phyloP scores from a whole-genome alignment of 2,888 invertebrate species.

The Criorhina ranunculi region DNA sequence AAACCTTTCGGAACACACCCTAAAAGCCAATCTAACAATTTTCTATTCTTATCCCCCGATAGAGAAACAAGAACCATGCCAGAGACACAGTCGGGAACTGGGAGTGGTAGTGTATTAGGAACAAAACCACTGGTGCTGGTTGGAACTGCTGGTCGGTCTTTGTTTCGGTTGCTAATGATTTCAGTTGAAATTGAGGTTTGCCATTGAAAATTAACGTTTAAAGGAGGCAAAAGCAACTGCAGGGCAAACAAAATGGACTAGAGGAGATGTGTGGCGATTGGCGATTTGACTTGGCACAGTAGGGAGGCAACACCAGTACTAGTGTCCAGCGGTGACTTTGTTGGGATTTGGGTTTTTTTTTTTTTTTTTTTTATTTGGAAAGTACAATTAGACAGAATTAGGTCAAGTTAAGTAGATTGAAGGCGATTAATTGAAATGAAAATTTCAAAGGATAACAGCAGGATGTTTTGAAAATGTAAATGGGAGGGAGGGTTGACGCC shows the following conservation, averaged over 20 bases:
- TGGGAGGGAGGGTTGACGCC: too few relatives aligned
- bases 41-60: slow-evolving; percentile 35
- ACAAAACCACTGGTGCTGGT: slow-evolving; percentile 12
- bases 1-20: slow-evolving; percentile 30
- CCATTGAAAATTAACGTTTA: slow-evolving; percentile 47
- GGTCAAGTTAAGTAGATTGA: background rate
- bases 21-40: slow-evolving; percentile 46
- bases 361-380: background rate
- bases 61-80: background rate
- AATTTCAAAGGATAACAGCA: too few relatives aligned
- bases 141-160: slow-evolving; percentile 14
- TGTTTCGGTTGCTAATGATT: slow-evolving; percentile 56
- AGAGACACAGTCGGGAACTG: slow-evolving; percentile 31
- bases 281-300: background rate
- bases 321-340: background rate
- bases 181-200: slow-evolving; percentile 68
- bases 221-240: background rate
- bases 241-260: slow-evolving; percentile 23
- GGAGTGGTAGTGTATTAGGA: slow-evolving; percentile 21
- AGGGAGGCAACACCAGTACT: background rate
- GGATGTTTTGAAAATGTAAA: too few relatives aligned
- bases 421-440: too few relatives aligned
- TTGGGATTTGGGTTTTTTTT: background rate
- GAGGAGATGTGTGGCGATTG: background rate
- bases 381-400: background rate